These are phyloP conservation scores for Cryptotis parvus DNA, from an alignment of 2,113 vertebrate species.

Conservation along the genomic window DNA sequence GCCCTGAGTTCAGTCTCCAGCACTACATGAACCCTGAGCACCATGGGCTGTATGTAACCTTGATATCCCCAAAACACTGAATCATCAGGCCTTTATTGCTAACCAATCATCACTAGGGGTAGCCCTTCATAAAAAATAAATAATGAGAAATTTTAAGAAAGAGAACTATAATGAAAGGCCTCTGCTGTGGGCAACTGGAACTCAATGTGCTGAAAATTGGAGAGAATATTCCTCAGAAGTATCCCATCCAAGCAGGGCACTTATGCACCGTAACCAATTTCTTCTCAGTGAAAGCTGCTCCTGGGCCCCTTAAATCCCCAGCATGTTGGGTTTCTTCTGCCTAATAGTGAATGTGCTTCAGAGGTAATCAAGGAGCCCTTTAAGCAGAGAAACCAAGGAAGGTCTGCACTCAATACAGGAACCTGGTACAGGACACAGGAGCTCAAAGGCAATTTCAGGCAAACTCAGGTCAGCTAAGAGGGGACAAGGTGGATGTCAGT, in stretches of 20 bases:
- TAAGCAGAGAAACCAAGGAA: constrained; percentile 5
- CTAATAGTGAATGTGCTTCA: neutral
- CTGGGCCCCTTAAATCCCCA: neutral
- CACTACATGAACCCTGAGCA: too few species aligned
- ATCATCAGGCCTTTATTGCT: too few species aligned
- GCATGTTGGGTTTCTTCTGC: neutral
- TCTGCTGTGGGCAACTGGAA: neutral
- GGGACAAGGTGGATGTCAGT: neutral
- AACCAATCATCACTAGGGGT: too few species aligned
- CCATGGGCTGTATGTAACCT: too few species aligned
- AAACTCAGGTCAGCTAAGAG: neutral
- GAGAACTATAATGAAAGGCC: neutral
- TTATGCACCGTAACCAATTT: neutral
- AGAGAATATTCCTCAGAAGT: constrained; percentile 42
- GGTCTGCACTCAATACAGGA: neutral
- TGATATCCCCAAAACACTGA: too few species aligned
- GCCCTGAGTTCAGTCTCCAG: too few species aligned
- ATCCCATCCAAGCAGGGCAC: neutral
- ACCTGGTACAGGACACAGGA: neutral
- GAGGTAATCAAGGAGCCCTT: neutral
- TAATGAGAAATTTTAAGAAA: neutral
- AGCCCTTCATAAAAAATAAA: neutral
- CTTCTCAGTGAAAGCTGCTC: neutral
- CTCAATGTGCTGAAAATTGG: neutral
- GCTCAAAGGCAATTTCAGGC: neutral